Evolutionary conservation across 2,113 vertebrate genomes (phyloP).

Genomic region (chimpanzee (Pan troglodytes)): DNA sequence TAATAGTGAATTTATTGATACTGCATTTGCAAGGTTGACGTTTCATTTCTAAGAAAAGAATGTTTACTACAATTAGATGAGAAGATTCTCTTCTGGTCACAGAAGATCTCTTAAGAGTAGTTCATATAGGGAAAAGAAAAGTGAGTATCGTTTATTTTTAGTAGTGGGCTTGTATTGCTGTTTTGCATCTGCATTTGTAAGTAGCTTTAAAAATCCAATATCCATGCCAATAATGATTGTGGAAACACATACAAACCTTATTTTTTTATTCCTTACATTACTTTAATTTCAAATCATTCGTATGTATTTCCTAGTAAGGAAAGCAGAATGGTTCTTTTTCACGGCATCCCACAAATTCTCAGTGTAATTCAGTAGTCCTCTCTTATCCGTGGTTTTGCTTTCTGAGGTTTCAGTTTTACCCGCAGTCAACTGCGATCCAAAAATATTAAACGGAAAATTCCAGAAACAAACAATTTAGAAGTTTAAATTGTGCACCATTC

Average conservation of each 20-base stretch:
- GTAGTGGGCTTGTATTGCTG: neutral
- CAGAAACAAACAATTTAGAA: neutral
- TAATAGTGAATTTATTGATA: neutral
- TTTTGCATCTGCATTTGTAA: slow-evolving; percentile 11
- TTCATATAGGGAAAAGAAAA: neutral
- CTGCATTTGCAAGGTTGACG: slow-evolving; percentile 18
- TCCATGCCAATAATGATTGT: neutral
- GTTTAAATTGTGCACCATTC: neutral
- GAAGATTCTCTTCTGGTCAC: neutral
- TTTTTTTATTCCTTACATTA: neutral
- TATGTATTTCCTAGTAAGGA: neutral
- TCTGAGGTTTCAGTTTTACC: neutral
- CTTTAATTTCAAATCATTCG: neutral
- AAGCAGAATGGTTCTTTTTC: neutral
- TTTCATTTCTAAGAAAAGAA: slow-evolving; percentile 28
- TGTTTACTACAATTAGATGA: neutral
- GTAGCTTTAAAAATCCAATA: neutral
- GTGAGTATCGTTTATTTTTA: slow-evolving; percentile 15
- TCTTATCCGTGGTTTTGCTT: neutral
- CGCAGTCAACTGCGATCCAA: neutral
- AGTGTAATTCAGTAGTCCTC: neutral
- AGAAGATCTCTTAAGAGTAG: neutral
- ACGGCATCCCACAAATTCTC: neutral
- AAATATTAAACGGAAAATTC: neutral
- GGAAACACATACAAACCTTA: neutral